These are phyloP conservation scores for Dryadula phaetusa DNA, from an alignment of 2,888 invertebrate genomes.

Conservation along the genomic window DNA sequence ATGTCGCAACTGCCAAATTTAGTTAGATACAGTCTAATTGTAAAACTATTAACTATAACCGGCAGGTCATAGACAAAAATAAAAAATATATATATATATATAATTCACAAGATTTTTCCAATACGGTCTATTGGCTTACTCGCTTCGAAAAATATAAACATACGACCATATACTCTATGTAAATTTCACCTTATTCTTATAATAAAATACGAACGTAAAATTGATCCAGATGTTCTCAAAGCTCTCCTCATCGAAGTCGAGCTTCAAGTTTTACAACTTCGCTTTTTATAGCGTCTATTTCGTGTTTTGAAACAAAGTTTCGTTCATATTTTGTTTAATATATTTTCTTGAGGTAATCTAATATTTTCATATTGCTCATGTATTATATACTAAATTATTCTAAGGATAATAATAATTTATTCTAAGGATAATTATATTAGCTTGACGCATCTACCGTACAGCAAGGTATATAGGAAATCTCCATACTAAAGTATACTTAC, in stretches of 20 bases:
- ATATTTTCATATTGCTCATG: background rate
- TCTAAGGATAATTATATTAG: no score
- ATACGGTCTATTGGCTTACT: background rate
- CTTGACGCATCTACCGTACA: no score
- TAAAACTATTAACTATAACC: no score
- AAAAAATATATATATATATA: no score
- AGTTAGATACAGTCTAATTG: no score
- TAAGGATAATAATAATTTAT: no score
- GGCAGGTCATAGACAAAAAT: background rate
- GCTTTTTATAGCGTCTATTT: conserved; percentile 2
- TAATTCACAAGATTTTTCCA: background rate
- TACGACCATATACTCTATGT: background rate
- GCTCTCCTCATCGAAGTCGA: conserved; percentile 10
- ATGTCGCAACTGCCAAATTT: no score
- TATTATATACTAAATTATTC: background rate
- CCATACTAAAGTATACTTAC: no score
- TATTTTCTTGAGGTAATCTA: background rate
- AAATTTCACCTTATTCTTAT: conserved; percentile 15
- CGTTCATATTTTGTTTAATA: background rate
- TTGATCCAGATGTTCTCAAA: conserved; percentile 27
- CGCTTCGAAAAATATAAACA: background rate
- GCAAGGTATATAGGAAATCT: no score
- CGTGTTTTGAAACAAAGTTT: background rate
- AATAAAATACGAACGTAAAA: conserved; percentile 5
- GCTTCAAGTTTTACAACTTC: conserved; percentile 21